Evolutionary conservation across 2,888 invertebrate genomes (phyloP), one percentile per base, ranked within the genome.

Genomic region (Ophion slaviceki): DNA sequence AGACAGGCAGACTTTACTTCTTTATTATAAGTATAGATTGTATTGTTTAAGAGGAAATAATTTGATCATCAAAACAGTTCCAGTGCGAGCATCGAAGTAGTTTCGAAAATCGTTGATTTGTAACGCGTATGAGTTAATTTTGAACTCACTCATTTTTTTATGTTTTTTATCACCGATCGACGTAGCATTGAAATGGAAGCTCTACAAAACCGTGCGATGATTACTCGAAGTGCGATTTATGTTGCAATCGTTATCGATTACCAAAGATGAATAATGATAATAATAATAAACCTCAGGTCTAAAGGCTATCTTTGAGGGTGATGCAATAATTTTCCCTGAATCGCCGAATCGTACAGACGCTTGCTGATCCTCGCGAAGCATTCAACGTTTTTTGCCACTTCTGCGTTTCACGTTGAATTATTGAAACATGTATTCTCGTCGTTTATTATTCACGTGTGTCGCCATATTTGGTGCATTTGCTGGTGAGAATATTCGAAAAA

Each of bases 381-480:
- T 80, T 36, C 17, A 36, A 24, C 24, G 40, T 36, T 40, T 40
- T 47, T 71, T 64, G 8, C 10, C 40, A 17, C 10, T 24, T 70
- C 47, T 24, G 28, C n/a, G 24, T 24, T 66, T 72, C 4, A 17
- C 32, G 61, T 4, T 4, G 14, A 57, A 67, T 40, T 1, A 17
- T 40, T 17, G 20, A n/a, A 80, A 68, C 24, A 82, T 82, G 82
- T 14, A 76, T 36, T n/a, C 24, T 24, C 32, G 40, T 6, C 20
- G 17, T 45, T 66, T 82, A 36, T 45, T 20, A 7, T 4, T 82
- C 28, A 24, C 57, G 10, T 64, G n/a, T 61, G 20, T 28, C 28
- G 64, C 36, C 17, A 5, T 40, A 32, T 36, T 32, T 40, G 14
- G 36, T 62, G 40, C 36, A 24, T 82, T 70, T 36, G 62, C 76